These are phyloP conservation scores for Drosophila mulleri DNA, from an alignment of 2,888 invertebrate genomes.

Conservation along the genomic window DNA sequence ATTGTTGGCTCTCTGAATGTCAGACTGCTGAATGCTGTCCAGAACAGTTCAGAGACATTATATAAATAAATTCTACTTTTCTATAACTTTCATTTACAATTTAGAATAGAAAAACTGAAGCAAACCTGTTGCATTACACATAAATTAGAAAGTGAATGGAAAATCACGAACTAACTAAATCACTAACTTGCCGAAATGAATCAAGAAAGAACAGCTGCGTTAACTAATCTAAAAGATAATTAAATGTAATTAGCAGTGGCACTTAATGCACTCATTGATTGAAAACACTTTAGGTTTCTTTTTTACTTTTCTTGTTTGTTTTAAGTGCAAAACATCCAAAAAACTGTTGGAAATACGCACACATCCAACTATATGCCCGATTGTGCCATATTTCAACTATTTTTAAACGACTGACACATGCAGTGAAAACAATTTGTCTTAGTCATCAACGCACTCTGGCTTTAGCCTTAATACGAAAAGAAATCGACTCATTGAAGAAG, in stretches of 20 bases:
- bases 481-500: conserved; percentile 32
- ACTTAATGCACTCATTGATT: conserved; percentile 26
- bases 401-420: conserved; percentile 63
- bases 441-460: conserved; percentile 48
- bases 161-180: neutral
- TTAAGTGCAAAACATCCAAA: conserved; percentile 14
- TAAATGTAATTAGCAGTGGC: conserved; percentile 7
- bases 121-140: neutral
- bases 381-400: conserved; percentile 65
- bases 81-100: neutral
- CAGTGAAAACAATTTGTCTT: conserved; percentile 68
- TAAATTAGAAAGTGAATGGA: neutral
- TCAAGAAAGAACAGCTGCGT: conserved; percentile 4
- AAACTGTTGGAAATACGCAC: conserved; percentile 9
- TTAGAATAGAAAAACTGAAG: neutral
- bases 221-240: neutral
- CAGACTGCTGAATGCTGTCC: neutral
- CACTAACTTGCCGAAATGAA: neutral
- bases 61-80: neutral
- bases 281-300: neutral
- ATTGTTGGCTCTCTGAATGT: neutral
- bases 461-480: conserved; percentile 42
- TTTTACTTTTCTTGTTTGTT: neutral
- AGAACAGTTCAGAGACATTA: neutral
- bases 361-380: conserved; percentile 5